These are phyloP conservation scores for Neoarius graeffei DNA, from an alignment of 2,113 vertebrate species.

Conservation along the genomic window DNA sequence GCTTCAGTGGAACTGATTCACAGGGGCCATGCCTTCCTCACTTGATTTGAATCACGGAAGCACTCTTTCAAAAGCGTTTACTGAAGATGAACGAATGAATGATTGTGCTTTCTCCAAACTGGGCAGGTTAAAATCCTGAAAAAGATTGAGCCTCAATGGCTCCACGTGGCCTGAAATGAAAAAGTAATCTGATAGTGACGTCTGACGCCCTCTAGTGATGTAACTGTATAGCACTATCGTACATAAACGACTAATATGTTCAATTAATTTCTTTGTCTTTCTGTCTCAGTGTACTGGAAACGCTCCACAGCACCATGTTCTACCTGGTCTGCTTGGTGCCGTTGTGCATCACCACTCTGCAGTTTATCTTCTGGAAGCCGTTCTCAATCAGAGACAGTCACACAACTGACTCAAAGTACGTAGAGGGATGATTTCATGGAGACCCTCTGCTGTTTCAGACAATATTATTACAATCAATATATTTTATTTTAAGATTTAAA, in stretches of 20 bases:
- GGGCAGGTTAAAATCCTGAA: neutral
- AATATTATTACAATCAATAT: neutral
- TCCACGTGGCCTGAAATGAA: neutral
- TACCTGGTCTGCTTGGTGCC: constrained; percentile 83
- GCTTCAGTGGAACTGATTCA: neutral
- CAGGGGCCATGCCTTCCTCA: neutral
- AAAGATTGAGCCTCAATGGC: neutral
- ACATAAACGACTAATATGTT: neutral
- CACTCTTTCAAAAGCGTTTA: neutral
- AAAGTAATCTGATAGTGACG: neutral
- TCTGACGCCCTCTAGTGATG: constrained; percentile 22
- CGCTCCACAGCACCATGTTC: constrained; percentile 83
- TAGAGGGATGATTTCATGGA: constrained; percentile 57
- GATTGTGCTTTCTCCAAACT: neutral
- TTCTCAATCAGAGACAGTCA: constrained; percentile 86
- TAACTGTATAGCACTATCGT: too few species aligned
- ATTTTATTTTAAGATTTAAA: neutral
- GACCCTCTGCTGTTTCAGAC: neutral
- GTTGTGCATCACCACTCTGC: constrained; percentile 72
- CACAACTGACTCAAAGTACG: constrained; percentile 61
- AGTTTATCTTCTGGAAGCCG: constrained; percentile 81
- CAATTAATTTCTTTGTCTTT: constrained; percentile 34
- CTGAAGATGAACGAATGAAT: neutral
- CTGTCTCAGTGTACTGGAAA: constrained; percentile 68
- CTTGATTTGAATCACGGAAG: neutral